Conservation (phyloP, 2,797 vertebrate species). For the Selene dorsalis region DNA sequence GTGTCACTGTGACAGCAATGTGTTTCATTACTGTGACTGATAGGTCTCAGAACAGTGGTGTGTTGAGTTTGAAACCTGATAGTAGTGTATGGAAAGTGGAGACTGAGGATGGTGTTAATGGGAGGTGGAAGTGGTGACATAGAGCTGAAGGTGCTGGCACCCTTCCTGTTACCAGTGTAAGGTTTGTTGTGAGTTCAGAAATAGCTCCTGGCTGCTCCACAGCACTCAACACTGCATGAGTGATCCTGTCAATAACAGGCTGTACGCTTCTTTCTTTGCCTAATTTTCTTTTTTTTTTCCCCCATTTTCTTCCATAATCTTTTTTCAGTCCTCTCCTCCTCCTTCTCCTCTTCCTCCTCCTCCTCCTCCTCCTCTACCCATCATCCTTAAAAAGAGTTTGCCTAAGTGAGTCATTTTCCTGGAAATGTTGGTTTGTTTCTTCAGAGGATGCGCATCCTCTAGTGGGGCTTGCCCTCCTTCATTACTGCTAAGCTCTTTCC, state of each 20-base stretch:
- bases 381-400: slow-evolving; percentile 27
- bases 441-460: slow-evolving; percentile 54
- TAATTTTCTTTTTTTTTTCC: slow-evolving; percentile 21
- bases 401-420: slow-evolving; percentile 60
- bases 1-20: slow-evolving; percentile 16
- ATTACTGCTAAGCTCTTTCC: slow-evolving; percentile 68
- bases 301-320: not conserved
- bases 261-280: slow-evolving; percentile 5
- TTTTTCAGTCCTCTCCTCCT: not conserved
- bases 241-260: slow-evolving; percentile 18
- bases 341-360: no score
- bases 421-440: slow-evolving; percentile 62
- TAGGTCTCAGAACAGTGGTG: slow-evolving; percentile 20
- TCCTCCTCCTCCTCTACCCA: not conserved
- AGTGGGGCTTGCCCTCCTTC: slow-evolving; percentile 59
- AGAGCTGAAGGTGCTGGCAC: slow-evolving; percentile 27
- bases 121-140: slow-evolving; percentile 1
- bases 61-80: slow-evolving; percentile 26
- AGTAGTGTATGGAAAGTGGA: slow-evolving; percentile 26
- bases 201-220: slow-evolving; percentile 24
- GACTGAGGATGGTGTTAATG: not conserved
- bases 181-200: slow-evolving; percentile 48
- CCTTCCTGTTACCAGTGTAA: slow-evolving; percentile 43
- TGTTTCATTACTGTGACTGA: slow-evolving; percentile 47
- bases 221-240: not conserved